Base-by-base conservation (phyloP, 2,888 invertebrate species). In the Strigamia crassipes region DNA sequence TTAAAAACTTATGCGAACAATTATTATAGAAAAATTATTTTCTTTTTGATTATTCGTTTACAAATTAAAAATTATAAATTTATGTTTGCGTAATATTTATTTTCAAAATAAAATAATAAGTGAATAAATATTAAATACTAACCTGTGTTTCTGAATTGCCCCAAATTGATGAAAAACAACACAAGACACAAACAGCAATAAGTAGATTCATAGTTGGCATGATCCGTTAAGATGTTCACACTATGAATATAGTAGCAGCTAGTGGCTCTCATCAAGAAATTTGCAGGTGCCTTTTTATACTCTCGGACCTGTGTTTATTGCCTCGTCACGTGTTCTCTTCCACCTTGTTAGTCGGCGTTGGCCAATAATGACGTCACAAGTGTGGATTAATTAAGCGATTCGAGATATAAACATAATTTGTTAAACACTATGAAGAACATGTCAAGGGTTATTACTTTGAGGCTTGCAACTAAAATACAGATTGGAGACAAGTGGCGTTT, bases 191-290 rank as follows among this genome's bases (percentile, higher is more conserved):
- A 31, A 73, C 31, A 73, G 73, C 73, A 31, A 73, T 31, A 73
- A 73, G 31, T 5, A 73, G 6, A 31, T 73, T 73, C 73, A 73
- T 73, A 12, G 15, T 73, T 31, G 31, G 31, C 56, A n/a, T 56
- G 56, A n/a, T 56, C 56, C 56, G 56, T 56, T 56, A 73, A 73
- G 73, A 73, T 73, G 73, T 73, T 73, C 21, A 73, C 73, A 15
- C 73, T 73, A 31, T 73, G 73, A 73, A 73, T 73, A 31, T 73
- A 73, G 73, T 73, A 27, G 73, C 73, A 73, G 73, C 31, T 73
- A 73, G 73, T 73, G 73, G 73, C n/a, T 73, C 73, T 73, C 73
- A 73, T 73, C 73, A 73, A 73, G 73, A 31, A 73, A 31, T 73
- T 73, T 73, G 73, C 73, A 73, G 73, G 73, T 73, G 73, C 27